Evolutionary conservation across 2,113 vertebrate species (phyloP), one percentile per base, ranked within the genome.

Genomic region (Electrona antarctica): DNA sequence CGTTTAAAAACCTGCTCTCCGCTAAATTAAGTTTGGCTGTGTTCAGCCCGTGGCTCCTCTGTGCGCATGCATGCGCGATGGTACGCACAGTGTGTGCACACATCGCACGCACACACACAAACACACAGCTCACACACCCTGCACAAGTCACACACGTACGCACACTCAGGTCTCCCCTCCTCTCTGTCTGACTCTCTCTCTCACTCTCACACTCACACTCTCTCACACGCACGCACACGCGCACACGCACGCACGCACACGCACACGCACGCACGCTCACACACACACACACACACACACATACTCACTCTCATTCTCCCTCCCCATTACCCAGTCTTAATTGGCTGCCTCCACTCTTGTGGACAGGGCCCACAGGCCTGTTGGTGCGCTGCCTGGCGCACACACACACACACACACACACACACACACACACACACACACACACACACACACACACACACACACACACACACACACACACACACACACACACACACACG

Each of bases 21-120:
- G 80, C 88, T 91, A 92, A 93, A 93, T 92, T 88, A 93, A 88
- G 87, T 90, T 88, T 88, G 90, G 85, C 84, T 77, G 78, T 83
- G 86, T 52, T 75, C 84, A 88, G 89, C 92, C 91, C 84, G 82
- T 92, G 90, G 92, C 87, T 72, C 62, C 41, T 4, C 72, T 12
- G 77, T 66, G 54, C 66, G 71, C 13, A 57, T 59, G 52, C 78
- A 69, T 74, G 77, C 59, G 29, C 67, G 76, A 76, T 80, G 74
- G 74, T 58, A 69, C 60, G 45, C 60, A 61, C 58, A 60, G 7
- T 28, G 41, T 28, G 15, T 72, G 72, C 64, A 63, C 82, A 71
- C 80, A 60, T 2, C 54, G 6, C 15, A 13, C 57, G 9, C 2
- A 76, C 60, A 69, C 79, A 51, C 48, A 29, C 62, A 64, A 15